Evolutionary conservation across 30 jellyfish, hydroid and myxozoan genomes (phyloP).

Genomic region (Pseudorhiza aurosa): DNA sequence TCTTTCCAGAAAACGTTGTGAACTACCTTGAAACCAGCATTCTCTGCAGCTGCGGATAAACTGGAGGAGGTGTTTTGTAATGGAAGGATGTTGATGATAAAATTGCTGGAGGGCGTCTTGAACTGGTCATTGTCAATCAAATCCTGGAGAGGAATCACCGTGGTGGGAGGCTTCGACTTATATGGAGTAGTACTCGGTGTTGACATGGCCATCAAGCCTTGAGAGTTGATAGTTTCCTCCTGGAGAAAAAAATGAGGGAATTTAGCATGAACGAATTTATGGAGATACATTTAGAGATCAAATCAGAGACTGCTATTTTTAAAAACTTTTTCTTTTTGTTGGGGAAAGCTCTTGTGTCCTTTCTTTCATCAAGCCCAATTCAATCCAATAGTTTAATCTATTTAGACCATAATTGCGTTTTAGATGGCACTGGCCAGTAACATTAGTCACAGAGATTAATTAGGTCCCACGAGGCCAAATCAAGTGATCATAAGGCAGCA

Average conservation of each 20-base stretch:
- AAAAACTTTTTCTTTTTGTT: too few species aligned
- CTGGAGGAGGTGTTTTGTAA: conserved; percentile 7
- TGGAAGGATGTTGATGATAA: conserved; percentile 53
- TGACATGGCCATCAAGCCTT: conserved; percentile 40
- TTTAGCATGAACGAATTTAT: background rate
- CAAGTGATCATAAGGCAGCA: too few species aligned
- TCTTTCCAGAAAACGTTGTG: too few species aligned
- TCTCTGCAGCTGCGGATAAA: conserved; percentile 13
- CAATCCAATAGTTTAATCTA: too few species aligned
- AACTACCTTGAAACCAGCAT: conserved; percentile 64
- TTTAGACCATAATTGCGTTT: too few species aligned
- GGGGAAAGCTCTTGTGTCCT: too few species aligned
- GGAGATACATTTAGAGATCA: too few species aligned
- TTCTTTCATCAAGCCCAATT: too few species aligned
- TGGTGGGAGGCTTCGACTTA: conserved; percentile 34
- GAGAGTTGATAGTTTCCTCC: conserved; percentile 56
- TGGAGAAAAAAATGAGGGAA: background rate
- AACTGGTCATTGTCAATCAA: conserved; percentile 55
- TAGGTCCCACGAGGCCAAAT: too few species aligned
- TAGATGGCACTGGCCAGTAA: too few species aligned
- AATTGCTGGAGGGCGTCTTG: conserved; percentile 43
- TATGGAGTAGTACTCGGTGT: conserved; percentile 46
- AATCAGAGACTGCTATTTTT: too few species aligned
- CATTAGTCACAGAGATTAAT: too few species aligned
- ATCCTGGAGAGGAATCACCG: conserved; percentile 59